Conservation (phyloP, 2,888 invertebrate species). For the Herminia tarsipennalis region DNA sequence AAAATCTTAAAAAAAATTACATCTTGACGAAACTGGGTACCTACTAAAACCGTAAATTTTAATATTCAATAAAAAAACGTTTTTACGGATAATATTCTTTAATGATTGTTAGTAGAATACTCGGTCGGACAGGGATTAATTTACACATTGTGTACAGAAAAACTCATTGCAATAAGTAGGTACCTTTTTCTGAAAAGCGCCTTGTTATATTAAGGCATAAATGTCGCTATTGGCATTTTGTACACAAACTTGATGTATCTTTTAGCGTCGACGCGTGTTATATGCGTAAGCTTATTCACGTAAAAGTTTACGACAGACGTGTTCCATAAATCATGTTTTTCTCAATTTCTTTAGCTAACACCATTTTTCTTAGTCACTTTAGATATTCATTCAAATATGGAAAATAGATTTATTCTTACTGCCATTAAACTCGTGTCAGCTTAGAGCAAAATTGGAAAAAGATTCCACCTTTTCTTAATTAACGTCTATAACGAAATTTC, state of each 20-base stretch:
- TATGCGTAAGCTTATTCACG: conserved; percentile 9
- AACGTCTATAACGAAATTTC: conserved; percentile 62
- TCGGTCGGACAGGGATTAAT: too few relatives aligned
- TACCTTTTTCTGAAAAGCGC: conserved; percentile 8
- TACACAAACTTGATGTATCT: conserved; percentile 14
- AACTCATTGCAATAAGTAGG: too few relatives aligned
- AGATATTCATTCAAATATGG: neutral
- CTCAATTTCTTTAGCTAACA: conserved; percentile 6
- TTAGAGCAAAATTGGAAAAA: conserved; percentile 19
- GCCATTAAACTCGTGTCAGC: conserved; percentile 11
- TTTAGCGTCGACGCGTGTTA: conserved; percentile 9
- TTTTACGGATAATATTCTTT: too few relatives aligned
- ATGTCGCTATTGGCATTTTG: conserved; percentile 6
- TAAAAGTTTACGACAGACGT: conserved; percentile 23
- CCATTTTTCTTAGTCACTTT: neutral
- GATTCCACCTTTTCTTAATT: conserved; percentile 58
- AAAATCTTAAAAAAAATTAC: too few relatives aligned
- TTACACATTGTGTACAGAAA: too few relatives aligned
- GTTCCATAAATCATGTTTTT: conserved; percentile 9
- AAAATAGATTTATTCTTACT: neutral
- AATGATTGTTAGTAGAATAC: too few relatives aligned
- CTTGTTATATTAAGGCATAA: neutral
- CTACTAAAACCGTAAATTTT: too few relatives aligned
- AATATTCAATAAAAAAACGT: too few relatives aligned
- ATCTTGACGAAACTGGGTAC: too few relatives aligned